Conservation (phyloP, 1,140 invertebrate species). For the Oncopodura yosiiana region DNA sequence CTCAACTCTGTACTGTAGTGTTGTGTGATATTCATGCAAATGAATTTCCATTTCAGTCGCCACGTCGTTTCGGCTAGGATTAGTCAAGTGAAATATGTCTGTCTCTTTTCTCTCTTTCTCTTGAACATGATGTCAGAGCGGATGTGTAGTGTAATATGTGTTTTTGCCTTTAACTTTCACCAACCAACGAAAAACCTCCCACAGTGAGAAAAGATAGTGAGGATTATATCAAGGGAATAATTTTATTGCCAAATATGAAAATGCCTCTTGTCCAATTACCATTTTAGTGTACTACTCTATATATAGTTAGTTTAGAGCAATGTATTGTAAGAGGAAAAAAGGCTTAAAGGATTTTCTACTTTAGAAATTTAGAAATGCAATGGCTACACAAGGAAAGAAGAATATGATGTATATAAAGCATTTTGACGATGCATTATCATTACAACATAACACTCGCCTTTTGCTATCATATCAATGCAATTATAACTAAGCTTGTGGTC, state of each 20-base stretch:
- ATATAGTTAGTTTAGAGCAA: no score
- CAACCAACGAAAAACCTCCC: not conserved
- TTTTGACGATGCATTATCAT: no score
- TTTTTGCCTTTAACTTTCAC: no score
- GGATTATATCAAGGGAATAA: slow-evolving; percentile 23
- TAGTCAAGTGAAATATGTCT: slow-evolving; percentile 23
- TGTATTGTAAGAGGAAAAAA: no score
- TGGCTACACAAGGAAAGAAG: no score
- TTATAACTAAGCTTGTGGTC: no score
- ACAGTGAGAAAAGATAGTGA: not conserved
- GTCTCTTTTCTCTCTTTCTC: slow-evolving; percentile 10
- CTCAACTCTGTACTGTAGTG: not conserved
- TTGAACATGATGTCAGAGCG: not conserved
- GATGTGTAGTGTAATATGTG: not conserved
- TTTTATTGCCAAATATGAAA: slow-evolving; percentile 28
- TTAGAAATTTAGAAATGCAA: no score
- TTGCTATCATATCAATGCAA: no score
- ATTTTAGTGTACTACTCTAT: no score
- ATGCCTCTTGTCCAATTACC: slow-evolving; percentile 11
- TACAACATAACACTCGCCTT: no score
- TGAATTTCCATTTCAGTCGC: slow-evolving; percentile 14
- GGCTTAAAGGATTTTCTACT: no score
- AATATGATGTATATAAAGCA: no score
- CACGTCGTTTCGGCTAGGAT: slow-evolving; percentile 15
- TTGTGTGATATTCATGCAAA: slow-evolving; percentile 21